Conservation (phyloP, 37 sponge, comb jelly and placozoan species). For the Aplysina aerophoba region DNA sequence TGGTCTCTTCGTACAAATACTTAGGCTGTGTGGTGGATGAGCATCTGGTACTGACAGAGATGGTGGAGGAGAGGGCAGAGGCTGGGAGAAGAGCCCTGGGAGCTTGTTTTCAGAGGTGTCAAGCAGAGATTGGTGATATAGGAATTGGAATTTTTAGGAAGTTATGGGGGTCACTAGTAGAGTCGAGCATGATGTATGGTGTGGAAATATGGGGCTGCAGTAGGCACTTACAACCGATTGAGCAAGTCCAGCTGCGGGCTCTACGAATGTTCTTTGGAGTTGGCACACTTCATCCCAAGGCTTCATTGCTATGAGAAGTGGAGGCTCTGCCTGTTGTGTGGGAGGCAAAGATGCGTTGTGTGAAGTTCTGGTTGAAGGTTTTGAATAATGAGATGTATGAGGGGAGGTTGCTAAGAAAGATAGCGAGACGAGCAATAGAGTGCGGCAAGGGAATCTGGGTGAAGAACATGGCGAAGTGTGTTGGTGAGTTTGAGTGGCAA, state of each 20-base stretch:
- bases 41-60: neutral
- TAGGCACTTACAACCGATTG: neutral
- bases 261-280: constrained; percentile 21
- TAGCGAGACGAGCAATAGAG: neutral
- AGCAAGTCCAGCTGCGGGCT: neutral
- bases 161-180: neutral
- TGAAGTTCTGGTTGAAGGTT: neutral
- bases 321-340: constrained; percentile 3
- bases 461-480: constrained; percentile 13
- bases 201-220: constrained; percentile 6
- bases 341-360: constrained; percentile 16
- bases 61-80: constrained; percentile 6
- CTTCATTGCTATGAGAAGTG: neutral
- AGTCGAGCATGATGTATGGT: constrained; percentile 4
- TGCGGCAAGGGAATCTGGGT: constrained; percentile 1
- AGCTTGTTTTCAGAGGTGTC: constrained; percentile 8
- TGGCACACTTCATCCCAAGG: constrained; percentile 22
- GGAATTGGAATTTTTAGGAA: neutral
- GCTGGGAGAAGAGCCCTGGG: constrained; percentile 26
- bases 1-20: constrained; percentile 12
- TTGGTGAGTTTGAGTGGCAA: neutral
- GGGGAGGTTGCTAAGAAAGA: neutral
- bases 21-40: constrained; percentile 10
- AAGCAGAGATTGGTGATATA: constrained; percentile 18
- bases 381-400: neutral